Evolutionary conservation across 2,113 vertebrate genomes (phyloP), one percentile per base, ranked within the genome.

Genomic region (Hepsetus odoe): DNA sequence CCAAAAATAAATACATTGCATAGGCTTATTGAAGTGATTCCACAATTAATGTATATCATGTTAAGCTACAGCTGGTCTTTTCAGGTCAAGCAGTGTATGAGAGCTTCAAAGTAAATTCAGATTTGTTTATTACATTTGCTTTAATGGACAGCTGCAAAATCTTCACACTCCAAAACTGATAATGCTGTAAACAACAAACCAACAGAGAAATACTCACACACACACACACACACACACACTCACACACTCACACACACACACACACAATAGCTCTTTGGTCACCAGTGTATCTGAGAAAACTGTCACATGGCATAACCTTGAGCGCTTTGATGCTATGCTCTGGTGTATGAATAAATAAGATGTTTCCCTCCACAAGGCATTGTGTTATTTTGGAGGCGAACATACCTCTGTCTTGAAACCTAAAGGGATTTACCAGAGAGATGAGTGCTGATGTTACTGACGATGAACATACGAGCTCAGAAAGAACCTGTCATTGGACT

Each of bases 401-500:
- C 3, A 9, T 38, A 38, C 62, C 18, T n/a, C 32, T 12, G 4
- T 12, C 40, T 14, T n/a, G 26, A 42, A 40, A 44, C 11, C 24
- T 68, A 20, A 68, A 24, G 11, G 22, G 64, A 13, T 38, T 24
- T 38, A 10, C 9, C 24, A 13, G 10, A n/a, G 20, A 55, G 22
- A 24, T n/a, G 22, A 55, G 53, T 55, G 53, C 53, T 55, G 53
- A 55, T 55, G 53, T 55, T 24, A 55, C 53, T 55, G 53, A 55
- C 22, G 49, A 16, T 8, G 4, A 38, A 38, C 35, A 5, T 8
- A 38, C n/a, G n/a, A n/a, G 3, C 35, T 38, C 35, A 38, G 35
- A 38, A 38, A 38, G 4, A 38, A 8, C 35, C 8, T 38, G 35
- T 5, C 35, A 38, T 3, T 38, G 35, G 35, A 8, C 35, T 38